Conservation (phyloP, 2,113 vertebrate genomes). For the Mormyrus iriodes region DNA sequence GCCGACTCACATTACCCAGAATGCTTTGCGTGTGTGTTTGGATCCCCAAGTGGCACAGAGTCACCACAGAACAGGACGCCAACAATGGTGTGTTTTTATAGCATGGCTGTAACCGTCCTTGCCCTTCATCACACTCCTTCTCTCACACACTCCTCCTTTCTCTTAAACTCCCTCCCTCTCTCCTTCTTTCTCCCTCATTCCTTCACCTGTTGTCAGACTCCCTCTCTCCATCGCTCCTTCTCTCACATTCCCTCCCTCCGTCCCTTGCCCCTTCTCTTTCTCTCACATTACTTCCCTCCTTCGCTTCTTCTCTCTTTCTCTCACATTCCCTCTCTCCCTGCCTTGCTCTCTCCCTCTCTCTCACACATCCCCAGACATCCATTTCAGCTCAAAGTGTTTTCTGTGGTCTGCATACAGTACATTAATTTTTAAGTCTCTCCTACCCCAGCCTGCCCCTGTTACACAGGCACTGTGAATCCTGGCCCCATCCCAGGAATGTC, state of each 20-base stretch:
- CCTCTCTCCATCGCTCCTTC: background rate
- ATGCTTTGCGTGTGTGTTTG: background rate
- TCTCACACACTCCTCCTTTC: background rate
- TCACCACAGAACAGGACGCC: background rate
- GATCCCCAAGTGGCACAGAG: no score
- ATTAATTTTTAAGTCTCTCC: conserved; percentile 55
- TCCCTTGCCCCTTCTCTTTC: background rate
- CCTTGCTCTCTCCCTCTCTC: background rate
- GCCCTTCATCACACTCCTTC: background rate
- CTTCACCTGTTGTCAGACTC: background rate
- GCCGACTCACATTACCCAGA: background rate
- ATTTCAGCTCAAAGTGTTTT: conserved; percentile 41
- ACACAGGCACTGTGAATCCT: conserved; percentile 44
- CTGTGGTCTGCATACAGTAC: conserved; percentile 48
- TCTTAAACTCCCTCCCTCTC: background rate
- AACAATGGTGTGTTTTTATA: background rate
- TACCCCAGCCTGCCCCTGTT: conserved; percentile 34
- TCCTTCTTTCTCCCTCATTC: background rate
- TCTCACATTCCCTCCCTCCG: background rate
- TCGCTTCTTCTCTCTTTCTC: background rate
- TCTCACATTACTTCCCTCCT: background rate
- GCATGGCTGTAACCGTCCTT: background rate
- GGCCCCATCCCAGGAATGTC: conserved; percentile 55
- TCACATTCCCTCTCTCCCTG: background rate
- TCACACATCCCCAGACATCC: conserved; percentile 45